Conservation (phyloP, 1,140 invertebrate genomes). For the Schlechtendalia chinensis region DNA sequence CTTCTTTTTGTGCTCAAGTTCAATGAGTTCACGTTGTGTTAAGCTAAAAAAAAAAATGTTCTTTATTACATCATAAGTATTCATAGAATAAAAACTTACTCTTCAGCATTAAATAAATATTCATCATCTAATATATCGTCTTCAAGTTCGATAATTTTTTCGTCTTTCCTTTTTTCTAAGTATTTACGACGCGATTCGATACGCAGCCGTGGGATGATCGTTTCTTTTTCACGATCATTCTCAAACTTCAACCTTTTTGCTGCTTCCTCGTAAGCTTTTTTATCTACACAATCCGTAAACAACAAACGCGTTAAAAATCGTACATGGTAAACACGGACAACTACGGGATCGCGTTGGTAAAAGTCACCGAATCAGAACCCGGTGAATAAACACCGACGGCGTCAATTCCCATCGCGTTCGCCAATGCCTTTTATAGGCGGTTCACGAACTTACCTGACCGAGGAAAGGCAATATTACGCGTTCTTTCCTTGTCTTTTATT, state of each 20-base stretch:
- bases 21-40: constrained; percentile 79
- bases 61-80: constrained; percentile 28
- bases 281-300: constrained; percentile 63
- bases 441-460: constrained; percentile 57
- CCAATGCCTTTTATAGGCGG: too few species aligned
- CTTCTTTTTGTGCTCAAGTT: constrained; percentile 88
- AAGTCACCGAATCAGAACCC: too few species aligned
- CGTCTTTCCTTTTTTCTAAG: constrained; percentile 90
- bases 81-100: constrained; percentile 69
- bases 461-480: constrained; percentile 71
- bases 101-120: constrained; percentile 85
- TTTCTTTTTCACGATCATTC: constrained; percentile 73
- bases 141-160: constrained; percentile 95
- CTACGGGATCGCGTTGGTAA: too few species aligned
- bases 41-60: constrained; percentile 62
- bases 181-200: constrained; percentile 91
- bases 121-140: constrained; percentile 95
- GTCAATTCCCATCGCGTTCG: too few species aligned
- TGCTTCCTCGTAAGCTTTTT: constrained; percentile 84
- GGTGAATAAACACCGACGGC: too few species aligned
- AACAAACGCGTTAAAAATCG: too few species aligned
- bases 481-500: constrained; percentile 86
- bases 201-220: constrained; percentile 82
- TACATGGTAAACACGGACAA: too few species aligned
- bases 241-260: constrained; percentile 87